phyloP scores from a whole-genome alignment of 2,888 invertebrate species.

The Pherbina coryleti region DNA sequence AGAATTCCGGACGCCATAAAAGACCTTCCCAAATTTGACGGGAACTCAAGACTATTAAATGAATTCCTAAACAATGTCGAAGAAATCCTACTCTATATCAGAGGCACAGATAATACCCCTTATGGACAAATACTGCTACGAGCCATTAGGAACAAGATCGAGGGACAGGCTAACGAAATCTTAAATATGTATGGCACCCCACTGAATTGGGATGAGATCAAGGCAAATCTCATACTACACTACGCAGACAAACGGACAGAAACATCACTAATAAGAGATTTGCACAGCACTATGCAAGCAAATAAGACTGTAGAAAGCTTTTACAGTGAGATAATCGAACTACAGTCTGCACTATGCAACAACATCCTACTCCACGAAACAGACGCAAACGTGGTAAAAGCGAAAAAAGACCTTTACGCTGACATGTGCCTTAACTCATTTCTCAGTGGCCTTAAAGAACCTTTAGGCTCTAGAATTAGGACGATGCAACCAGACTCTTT shows the following conservation, averaged over 20 bases:
- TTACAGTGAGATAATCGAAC: slow-evolving; percentile 46
- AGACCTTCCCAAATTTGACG: slow-evolving; percentile 40
- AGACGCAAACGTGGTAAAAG: slow-evolving; percentile 44
- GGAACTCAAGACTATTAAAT: neutral
- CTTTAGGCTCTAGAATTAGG: slow-evolving; percentile 49
- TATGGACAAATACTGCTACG: slow-evolving; percentile 5
- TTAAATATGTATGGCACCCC: slow-evolving; percentile 5
- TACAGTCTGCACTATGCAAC: slow-evolving; percentile 44
- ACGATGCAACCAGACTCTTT: slow-evolving; percentile 44
- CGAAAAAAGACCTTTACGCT: no score
- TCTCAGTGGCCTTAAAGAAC: slow-evolving; percentile 51
- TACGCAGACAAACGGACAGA: slow-evolving; percentile 20
- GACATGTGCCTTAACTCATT: slow-evolving; percentile 46
- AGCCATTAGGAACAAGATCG: slow-evolving; percentile 29
- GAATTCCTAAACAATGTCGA: slow-evolving; percentile 46
- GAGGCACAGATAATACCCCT: slow-evolving; percentile 27
- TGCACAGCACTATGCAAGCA: slow-evolving; percentile 35
- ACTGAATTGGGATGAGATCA: slow-evolving; percentile 34
- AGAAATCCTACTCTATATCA: slow-evolving; percentile 40
- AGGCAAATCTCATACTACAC: neutral
- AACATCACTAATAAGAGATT: slow-evolving; percentile 14
- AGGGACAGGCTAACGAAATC: slow-evolving; percentile 18
- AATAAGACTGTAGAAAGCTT: no score
- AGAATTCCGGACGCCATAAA: slow-evolving; percentile 47
- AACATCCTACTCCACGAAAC: slow-evolving; percentile 47